These are phyloP conservation scores for Varroa destructor DNA, from an alignment of 1,140 invertebrate species.

Conservation along the genomic window DNA sequence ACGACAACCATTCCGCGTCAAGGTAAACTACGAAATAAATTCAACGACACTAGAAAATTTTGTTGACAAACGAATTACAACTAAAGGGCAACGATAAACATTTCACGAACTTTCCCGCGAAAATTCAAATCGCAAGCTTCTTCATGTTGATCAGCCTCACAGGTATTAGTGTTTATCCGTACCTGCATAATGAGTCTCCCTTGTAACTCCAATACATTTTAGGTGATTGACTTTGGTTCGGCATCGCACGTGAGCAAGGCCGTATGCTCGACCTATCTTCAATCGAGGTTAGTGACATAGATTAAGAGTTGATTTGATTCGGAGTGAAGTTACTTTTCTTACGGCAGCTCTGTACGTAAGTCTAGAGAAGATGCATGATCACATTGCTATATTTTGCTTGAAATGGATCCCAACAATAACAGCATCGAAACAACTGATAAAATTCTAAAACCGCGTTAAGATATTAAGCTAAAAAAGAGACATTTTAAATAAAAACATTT, in stretches of 20 bases:
- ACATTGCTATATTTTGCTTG: too few species aligned
- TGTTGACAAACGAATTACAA: too few species aligned
- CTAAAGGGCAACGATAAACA: background rate
- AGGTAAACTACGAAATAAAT: constrained; percentile 32
- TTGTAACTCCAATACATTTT: constrained; percentile 42
- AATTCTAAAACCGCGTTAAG: background rate
- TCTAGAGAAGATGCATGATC: background rate
- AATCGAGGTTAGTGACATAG: constrained; percentile 81
- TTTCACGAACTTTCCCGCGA: constrained; percentile 1
- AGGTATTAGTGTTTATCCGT: too few species aligned
- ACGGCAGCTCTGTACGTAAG: background rate
- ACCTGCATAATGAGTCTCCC: too few species aligned
- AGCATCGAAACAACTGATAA: background rate
- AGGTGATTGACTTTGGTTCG: constrained; percentile 99
- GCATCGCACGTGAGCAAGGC: constrained; percentile 98
- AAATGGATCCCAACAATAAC: too few species aligned
- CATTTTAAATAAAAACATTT: background rate
- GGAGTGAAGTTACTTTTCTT: background rate
- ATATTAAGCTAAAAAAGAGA: background rate
- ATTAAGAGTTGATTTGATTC: background rate
- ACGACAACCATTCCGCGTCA: constrained; percentile 75
- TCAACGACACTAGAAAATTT: too few species aligned
- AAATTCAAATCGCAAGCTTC: background rate
- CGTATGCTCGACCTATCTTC: constrained; percentile 96
- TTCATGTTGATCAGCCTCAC: too few species aligned